Conservation (phyloP, 2,888 invertebrate genomes). For the Philereme vetulata region DNA sequence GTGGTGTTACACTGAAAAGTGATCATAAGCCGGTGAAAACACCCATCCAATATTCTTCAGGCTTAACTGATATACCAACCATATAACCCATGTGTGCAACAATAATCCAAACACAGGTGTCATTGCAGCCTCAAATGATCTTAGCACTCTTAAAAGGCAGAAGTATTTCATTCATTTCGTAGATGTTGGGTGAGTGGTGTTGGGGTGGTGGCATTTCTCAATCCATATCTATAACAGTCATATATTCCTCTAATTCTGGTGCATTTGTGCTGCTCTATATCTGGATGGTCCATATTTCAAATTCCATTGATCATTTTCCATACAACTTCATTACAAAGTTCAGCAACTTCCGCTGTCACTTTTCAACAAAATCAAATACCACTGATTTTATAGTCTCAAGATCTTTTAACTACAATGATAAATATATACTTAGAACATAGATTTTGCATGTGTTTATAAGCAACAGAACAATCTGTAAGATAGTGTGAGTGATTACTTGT, state of each 20-base stretch:
- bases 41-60: slow-evolving; percentile 54
- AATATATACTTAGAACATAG: slow-evolving; percentile 60
- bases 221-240: slow-evolving; percentile 6
- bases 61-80: slow-evolving; percentile 56
- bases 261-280: slow-evolving; percentile 6
- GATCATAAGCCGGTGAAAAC: slow-evolving; percentile 76
- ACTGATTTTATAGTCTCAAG: slow-evolving; percentile 60
- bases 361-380: slow-evolving; percentile 56
- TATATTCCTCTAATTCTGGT: slow-evolving; percentile 1
- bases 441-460: slow-evolving; percentile 52
- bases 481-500: slow-evolving; percentile 53
- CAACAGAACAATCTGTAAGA: slow-evolving; percentile 60
- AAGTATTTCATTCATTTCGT: slow-evolving; percentile 46
- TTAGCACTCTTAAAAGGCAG: slow-evolving; percentile 49
- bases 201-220: slow-evolving; percentile 9
- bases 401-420: slow-evolving; percentile 58
- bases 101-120: slow-evolving; percentile 43
- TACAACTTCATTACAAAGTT: slow-evolving; percentile 17
- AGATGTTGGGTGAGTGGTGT: slow-evolving; percentile 19
- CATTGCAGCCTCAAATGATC: slow-evolving; percentile 26
- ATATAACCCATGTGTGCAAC: slow-evolving; percentile 45
- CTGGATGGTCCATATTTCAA: slow-evolving; percentile 25
- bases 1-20: slow-evolving; percentile 78
- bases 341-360: slow-evolving; percentile 23
- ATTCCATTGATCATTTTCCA: slow-evolving; percentile 19